These are phyloP conservation scores for Empis stercorea DNA, from an alignment of 2,888 invertebrate genomes.

Conservation along the genomic window DNA sequence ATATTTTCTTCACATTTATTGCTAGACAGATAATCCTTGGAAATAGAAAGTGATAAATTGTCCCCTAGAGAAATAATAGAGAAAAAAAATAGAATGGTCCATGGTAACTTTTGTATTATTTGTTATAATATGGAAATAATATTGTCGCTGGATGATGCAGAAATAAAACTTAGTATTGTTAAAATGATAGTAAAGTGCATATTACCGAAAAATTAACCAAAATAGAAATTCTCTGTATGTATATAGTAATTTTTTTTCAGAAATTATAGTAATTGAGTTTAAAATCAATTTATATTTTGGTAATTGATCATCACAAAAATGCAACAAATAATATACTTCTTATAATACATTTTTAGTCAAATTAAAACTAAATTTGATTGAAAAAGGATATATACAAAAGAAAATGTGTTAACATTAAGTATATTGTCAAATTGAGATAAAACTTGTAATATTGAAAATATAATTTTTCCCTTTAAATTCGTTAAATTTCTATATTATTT, in stretches of 20 bases:
- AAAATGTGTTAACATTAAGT: no score
- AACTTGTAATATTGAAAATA: no score
- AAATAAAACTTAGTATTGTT: conserved; percentile 3
- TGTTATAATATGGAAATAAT: no score
- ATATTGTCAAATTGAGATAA: no score
- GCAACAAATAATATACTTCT: neutral
- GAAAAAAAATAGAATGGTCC: conserved; percentile 6
- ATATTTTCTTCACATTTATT: no score
- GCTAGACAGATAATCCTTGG: conserved; percentile 9
- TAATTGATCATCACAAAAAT: neutral
- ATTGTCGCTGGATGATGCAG: no score
- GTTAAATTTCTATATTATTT: no score
- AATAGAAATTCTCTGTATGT: neutral
- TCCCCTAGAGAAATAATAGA: conserved; percentile 30
- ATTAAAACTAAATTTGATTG: no score
- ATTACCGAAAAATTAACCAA: conserved; percentile 8
- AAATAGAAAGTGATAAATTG: conserved; percentile 33
- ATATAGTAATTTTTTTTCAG: conserved; percentile 10
- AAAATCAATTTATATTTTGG: conserved; percentile 33
- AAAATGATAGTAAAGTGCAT: conserved; percentile 5
- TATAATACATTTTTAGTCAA: neutral
- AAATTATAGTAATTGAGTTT: conserved; percentile 35
- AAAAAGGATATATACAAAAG: no score
- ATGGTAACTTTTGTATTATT: no score
- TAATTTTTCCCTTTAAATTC: no score